Evolutionary conservation across 2,113 vertebrate genomes (phyloP).

Genomic region (Phylloscopus trochilus): DNA sequence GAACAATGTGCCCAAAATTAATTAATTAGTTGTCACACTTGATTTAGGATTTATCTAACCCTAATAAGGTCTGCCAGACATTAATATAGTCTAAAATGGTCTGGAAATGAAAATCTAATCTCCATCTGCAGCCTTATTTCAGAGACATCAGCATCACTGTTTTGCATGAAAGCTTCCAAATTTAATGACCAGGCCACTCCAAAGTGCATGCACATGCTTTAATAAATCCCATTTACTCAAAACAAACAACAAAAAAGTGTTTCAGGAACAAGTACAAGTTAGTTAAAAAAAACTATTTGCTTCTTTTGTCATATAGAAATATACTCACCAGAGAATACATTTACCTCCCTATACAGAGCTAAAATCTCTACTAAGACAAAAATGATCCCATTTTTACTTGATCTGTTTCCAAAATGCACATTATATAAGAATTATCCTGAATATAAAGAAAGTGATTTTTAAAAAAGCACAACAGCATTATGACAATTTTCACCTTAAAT

Average conservation of each 20-base stretch:
- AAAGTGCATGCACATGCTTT: not conserved
- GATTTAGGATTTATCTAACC: not conserved
- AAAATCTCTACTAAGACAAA: not conserved
- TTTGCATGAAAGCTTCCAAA: not conserved
- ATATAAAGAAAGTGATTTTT: not conserved
- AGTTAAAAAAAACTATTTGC: not conserved
- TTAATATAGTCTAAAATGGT: not conserved
- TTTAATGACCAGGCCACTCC: not conserved
- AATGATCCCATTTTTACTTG: not conserved
- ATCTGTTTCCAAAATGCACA: not conserved
- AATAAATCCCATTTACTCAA: not conserved
- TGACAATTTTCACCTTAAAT: not conserved
- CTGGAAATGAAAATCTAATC: not conserved
- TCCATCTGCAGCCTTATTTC: not conserved
- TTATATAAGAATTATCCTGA: not conserved
- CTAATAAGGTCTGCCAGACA: not conserved
- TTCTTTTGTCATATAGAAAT: not conserved
- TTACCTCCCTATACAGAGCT: not conserved
- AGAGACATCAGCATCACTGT: not conserved
- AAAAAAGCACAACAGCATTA: not conserved
- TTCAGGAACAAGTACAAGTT: not conserved
- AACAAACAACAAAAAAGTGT: not conserved
- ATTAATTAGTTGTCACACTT: not conserved
- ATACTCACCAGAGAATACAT: not conserved
- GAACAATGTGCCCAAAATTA: not conserved